Conservation (phyloP, 2,113 vertebrate genomes). For the Fukomys damarensis region DNA sequence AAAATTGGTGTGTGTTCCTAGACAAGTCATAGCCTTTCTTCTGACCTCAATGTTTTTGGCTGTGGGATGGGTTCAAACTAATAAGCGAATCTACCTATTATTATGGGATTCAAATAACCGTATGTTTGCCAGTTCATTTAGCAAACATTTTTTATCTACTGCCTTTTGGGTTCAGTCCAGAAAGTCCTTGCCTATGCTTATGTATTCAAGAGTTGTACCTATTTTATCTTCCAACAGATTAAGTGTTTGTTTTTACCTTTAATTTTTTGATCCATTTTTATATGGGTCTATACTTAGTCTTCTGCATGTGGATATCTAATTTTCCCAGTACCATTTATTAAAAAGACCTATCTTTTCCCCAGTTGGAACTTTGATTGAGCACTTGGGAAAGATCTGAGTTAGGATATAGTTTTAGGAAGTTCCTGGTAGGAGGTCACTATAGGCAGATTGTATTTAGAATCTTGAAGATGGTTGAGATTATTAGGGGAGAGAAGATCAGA, state of each 20-base stretch:
- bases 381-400: background rate
- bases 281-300: background rate
- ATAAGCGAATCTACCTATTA: background rate
- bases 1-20: background rate
- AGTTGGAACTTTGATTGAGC: background rate
- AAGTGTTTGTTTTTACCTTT: background rate
- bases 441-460: background rate
- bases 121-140: background rate
- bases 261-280: background rate
- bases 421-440: background rate
- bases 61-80: background rate
- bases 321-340: background rate
- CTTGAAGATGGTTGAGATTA: background rate
- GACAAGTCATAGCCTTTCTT: background rate
- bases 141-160: slow-evolving; percentile 13
- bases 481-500: background rate
- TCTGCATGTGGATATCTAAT: background rate
- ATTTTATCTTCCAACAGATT: background rate
- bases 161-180: background rate
- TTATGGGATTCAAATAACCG: background rate
- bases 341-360: no score
- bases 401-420: background rate
- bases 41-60: background rate
- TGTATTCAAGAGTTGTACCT: background rate
- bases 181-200: background rate